phyloP scores from a whole-genome alignment of 1,140 invertebrate genomes.

The Orussus abietinus region DNA sequence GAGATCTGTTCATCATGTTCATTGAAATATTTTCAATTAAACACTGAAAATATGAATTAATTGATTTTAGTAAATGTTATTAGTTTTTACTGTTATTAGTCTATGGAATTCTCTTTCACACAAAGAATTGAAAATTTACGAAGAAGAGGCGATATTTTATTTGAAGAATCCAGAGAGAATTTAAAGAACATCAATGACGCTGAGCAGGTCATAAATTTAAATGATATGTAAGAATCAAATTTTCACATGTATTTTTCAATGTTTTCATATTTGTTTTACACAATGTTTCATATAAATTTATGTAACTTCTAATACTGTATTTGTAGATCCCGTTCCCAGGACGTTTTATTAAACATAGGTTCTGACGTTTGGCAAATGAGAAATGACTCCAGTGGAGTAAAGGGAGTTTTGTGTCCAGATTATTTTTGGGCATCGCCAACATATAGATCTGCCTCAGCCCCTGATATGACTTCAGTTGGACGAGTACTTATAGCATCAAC shows the following conservation, averaged over 20 bases:
- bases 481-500: conserved; percentile 26
- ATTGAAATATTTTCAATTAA: not conserved
- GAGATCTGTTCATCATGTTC: not conserved
- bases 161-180: conserved; percentile 14
- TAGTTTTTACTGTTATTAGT: not conserved
- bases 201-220: conserved; percentile 17
- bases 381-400: conserved; percentile 25
- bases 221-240: conserved; percentile 17
- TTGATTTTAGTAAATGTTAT: not conserved
- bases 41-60: not conserved
- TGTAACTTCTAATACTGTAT: no score
- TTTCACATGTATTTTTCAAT: conserved; percentile 18
- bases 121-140: conserved; percentile 21
- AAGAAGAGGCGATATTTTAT: conserved; percentile 19
- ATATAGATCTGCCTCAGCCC: not conserved
- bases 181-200: conserved; percentile 18
- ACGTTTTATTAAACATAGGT: conserved; percentile 12
- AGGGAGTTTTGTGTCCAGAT: conserved; percentile 16
- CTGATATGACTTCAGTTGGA: conserved; percentile 18
- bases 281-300: not conserved
- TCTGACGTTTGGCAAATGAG: conserved; percentile 20
- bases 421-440: conserved; percentile 7
- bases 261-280: not conserved
- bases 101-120: conserved; percentile 10
- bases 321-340: not conserved